Evolutionary conservation across 2,797 vertebrate genomes (phyloP).

Genomic region (Tapirus indicus): DNA sequence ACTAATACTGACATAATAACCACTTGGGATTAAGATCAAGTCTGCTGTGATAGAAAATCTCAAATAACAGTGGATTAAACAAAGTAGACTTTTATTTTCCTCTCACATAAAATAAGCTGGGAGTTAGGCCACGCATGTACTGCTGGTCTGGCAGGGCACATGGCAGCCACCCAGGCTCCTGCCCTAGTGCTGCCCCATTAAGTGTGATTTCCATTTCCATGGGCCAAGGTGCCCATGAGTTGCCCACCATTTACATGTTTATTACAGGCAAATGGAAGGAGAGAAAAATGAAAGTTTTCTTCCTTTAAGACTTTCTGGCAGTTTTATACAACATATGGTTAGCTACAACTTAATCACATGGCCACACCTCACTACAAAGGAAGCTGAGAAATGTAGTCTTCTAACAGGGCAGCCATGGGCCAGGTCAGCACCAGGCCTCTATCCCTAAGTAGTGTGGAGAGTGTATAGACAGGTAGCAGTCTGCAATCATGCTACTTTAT

Average conservation of each 20-base stretch:
- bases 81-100: background rate
- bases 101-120: background rate
- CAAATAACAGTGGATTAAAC: background rate
- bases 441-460: background rate
- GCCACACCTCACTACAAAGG: background rate
- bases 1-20: background rate
- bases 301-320: background rate
- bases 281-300: background rate
- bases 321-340: background rate
- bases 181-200: background rate
- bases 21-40: background rate
- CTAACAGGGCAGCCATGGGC: background rate
- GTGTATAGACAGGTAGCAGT: background rate
- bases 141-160: background rate
- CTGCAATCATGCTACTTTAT: background rate
- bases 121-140: background rate
- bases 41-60: background rate
- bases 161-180: background rate
- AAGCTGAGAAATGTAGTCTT: constrained; percentile 12
- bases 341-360: background rate
- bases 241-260: background rate
- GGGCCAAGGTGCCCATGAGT: background rate
- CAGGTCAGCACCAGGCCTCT: background rate
- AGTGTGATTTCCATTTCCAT: background rate
- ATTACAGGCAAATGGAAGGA: background rate